phyloP scores from a whole-genome alignment of 2,888 invertebrate genomes.

The Eumerus sabulonum region DNA sequence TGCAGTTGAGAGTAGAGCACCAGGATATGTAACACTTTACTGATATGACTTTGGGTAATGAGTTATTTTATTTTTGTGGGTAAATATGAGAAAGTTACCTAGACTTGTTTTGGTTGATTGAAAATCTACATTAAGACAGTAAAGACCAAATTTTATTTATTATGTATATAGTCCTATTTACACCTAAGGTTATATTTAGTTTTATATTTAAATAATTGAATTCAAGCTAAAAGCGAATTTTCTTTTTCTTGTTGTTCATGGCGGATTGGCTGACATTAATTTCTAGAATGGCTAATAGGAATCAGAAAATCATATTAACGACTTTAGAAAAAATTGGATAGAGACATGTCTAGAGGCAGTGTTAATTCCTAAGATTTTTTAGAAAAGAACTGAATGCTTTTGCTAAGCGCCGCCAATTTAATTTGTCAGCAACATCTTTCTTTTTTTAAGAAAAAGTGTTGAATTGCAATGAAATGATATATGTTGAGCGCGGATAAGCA shows the following conservation, averaged over 20 bases:
- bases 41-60: constrained; percentile 65
- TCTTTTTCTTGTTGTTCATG: no score
- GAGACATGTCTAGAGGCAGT: no score
- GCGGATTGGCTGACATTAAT: constrained; percentile 8
- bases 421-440: no score
- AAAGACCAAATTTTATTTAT: neutral
- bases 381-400: neutral
- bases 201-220: no score
- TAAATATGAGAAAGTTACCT: constrained; percentile 11
- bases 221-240: no score
- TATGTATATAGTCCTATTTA: no score
- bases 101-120: neutral
- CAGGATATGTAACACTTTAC: constrained; percentile 56
- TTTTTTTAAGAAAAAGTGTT: neutral
- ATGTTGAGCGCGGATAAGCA: constrained; percentile 32
- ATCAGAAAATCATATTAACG: no score
- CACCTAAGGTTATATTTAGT: no score
- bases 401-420: no score
- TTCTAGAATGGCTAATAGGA: no score
- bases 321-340: no score
- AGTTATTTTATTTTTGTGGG: constrained; percentile 30
- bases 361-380: neutral
- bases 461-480: constrained; percentile 20
- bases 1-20: constrained; percentile 19
- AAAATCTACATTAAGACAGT: neutral